Evolutionary conservation across 2,888 invertebrate species (phyloP), one percentile per base, ranked within the genome.

Genomic region (Abrostola tripartita): DNA sequence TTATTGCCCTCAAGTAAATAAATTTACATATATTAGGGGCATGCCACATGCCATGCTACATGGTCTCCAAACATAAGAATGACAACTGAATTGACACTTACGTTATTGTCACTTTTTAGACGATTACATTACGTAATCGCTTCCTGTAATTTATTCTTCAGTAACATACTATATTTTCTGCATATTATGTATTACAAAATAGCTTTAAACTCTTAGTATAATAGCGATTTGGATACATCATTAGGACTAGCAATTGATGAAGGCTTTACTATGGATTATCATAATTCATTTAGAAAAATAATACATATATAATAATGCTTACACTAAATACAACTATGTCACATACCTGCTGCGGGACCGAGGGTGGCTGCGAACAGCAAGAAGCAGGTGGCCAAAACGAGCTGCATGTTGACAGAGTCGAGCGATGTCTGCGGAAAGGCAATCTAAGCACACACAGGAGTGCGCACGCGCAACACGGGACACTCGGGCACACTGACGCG

Each of bases 321-420:
- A 10, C 50, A 57, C 0, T 50, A 54, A 62, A 68, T 54, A 49
- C 14, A 58, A 54, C 7, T 24, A 12, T 49, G 40, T 57, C 40
- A 94, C 95, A 82, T 93, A 96, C 96, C 95, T 94, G 95, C 90
- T 59, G 92, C 92, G 68, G 95, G 95, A 82, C 91, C 90, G 68
- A 93, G 84, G 84, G 92, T 93, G 82, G 94, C 94, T 88, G 94
- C 95, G 86, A 92, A 88, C 83, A 95, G 91, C 89, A 95, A 85
- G 79, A 95, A 87, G 87, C 95, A 92, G 85, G 95, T 90, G 86
- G 95, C 95, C 86, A 95, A 88, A 87, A 95, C 88, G 85, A 91
- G 85, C 90, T 92, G 93, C 94, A 94, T 94, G 81, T 79, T 85
- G 85, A 65, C 74, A 74, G 76, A 73, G 74, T 82, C 83, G 85